Conservation (phyloP, 1,140 invertebrate genomes). For the Drosophila bocki region DNA sequence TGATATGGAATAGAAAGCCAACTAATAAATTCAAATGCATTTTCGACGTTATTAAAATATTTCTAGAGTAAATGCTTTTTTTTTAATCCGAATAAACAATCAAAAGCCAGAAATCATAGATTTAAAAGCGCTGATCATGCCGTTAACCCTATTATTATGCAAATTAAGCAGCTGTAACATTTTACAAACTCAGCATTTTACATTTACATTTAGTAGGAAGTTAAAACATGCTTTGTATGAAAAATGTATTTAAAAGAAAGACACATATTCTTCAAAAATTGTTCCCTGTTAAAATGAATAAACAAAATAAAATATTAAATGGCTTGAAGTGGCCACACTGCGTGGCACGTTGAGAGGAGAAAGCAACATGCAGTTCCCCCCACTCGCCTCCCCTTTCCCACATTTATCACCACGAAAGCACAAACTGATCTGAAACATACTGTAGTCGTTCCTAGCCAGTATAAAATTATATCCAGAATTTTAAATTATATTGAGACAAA, state of each 20-base stretch:
- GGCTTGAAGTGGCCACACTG: conserved; percentile 37
- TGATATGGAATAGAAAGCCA: too few relatives aligned
- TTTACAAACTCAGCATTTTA: background rate
- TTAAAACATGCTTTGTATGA: background rate
- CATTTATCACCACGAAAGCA: background rate
- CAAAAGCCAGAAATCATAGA: background rate
- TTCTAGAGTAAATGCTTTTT: background rate
- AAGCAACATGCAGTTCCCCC: conserved; percentile 59
- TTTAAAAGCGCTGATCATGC: background rate
- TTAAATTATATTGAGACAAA: background rate
- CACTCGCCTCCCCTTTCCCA: background rate
- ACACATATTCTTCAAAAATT: conserved; percentile 7
- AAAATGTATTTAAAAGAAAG: too few relatives aligned
- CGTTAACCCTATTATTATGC: background rate
- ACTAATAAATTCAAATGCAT: too few relatives aligned
- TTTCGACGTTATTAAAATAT: too few relatives aligned
- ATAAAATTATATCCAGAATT: background rate
- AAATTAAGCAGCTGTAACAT: background rate
- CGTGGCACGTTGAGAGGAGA: conserved; percentile 56
- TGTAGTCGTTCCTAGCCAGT: background rate
- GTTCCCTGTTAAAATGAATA: too few relatives aligned
- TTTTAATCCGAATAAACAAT: background rate
- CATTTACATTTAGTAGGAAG: background rate
- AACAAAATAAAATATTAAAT: background rate
- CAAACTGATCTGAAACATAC: conserved; percentile 1